Percentiles rank a stretch among this genome's conserved stretches.
phyloP scores from a whole-genome alignment of 2,113 vertebrate species.

The Anhinga anhinga region DNA sequence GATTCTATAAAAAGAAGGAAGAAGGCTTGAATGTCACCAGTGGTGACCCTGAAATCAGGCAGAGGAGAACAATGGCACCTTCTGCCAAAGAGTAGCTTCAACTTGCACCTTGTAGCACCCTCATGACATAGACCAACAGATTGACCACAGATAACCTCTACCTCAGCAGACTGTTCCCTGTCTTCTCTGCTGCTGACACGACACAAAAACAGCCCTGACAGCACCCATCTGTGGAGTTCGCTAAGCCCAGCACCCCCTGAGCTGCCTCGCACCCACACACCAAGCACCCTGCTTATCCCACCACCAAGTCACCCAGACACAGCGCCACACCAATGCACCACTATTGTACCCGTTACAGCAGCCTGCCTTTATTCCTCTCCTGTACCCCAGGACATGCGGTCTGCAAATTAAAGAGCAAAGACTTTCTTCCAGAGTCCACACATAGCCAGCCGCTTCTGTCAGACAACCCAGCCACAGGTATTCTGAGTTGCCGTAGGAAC shows the following conservation, averaged over 20 bases:
- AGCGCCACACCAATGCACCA: accelerated
- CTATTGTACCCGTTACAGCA: accelerated
- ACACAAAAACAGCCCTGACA: not conserved
- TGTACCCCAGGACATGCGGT: accelerated
- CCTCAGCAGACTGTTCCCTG: not conserved
- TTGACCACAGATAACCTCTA: not conserved
- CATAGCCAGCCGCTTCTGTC: not conserved
- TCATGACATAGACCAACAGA: accelerated
- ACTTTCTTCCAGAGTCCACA: not conserved
- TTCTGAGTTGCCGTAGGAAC: not conserved
- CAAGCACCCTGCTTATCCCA: accelerated
- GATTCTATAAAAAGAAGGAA: not conserved
- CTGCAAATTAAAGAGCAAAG: not conserved
- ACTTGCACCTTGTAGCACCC: no score
- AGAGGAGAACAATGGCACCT: not conserved
- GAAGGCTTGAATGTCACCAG: not conserved
- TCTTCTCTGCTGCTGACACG: not conserved
- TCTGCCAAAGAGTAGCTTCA: not conserved
- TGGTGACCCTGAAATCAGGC: not conserved
- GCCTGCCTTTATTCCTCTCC: not conserved
- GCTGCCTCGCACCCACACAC: not conserved
- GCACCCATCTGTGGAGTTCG: not conserved
- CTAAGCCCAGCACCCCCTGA: not conserved
- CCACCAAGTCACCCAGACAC: no score
- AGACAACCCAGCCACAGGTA: accelerated